Base-by-base conservation (phyloP, 2,113 vertebrate genomes). In the Tragelaphus scriptus region DNA sequence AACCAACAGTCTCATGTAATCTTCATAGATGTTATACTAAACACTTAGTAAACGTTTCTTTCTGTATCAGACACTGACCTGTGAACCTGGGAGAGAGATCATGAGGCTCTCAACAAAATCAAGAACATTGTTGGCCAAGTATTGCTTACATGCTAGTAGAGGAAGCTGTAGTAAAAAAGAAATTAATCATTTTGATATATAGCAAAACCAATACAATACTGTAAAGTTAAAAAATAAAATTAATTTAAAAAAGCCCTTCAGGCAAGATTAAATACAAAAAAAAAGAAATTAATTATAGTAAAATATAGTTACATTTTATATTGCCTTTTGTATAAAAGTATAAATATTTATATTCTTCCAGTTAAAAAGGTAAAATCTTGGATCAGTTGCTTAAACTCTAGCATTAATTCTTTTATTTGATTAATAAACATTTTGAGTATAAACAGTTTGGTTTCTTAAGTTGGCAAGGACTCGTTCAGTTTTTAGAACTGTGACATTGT, bases 241-340 rank as follows among this genome's bases (percentile, higher is more conserved):
- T 44, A 44, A 44, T 44, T 5, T 1, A 44, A 44, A 44, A 44
- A 44, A 44, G 40, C 40, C 40, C 40, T 44, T 44, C 40, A 44
- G 40, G 40, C 40, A 44, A 44, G 40, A 44, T 44, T 44, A 44
- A 44, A 44, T 44, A 44, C 40, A 44, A 44, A 44, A 44, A 40
- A 44, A 44, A 4, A 44, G 40, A 44, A 44, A 1, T 44, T 44
- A 44, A 44, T 44, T 93, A 89, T 58, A 94, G 68, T 61, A 88
- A 94, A 96, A 92, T 59, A 14, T 65, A 75, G 25, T 80, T 96
- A 84, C 95, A 91, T 95, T 47, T 95, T 94, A 91, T 89, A 68
- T 91, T 93, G 36, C 23, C 12, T 56, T 95, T 91, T 82, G 77
- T 47, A 40, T 85, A 96, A 79, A 93, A 85, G 26, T 88, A 44